These are phyloP conservation scores for Lampris incognitus DNA, from an alignment of 2,113 vertebrate species.

Conservation along the genomic window DNA sequence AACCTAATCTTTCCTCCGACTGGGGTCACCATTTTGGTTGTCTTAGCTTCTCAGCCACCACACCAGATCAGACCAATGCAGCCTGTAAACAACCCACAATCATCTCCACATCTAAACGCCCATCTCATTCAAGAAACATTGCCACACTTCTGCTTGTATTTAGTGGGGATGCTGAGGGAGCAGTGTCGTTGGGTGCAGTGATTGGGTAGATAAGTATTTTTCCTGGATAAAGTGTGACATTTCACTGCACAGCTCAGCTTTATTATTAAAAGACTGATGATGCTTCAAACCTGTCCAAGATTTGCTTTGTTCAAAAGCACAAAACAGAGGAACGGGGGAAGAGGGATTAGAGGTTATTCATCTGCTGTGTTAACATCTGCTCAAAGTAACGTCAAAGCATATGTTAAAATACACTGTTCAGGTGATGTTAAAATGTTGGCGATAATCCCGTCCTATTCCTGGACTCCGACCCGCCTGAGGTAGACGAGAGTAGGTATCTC, in stretches of 20 bases:
- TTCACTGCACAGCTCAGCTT: not conserved
- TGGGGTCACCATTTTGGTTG: conserved; percentile 68
- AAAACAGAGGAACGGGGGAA: not conserved
- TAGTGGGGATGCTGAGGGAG: not conserved
- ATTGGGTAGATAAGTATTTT: conserved; percentile 3
- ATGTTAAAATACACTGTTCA: conserved; percentile 37
- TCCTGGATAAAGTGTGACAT: not conserved
- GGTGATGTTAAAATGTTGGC: conserved; percentile 43
- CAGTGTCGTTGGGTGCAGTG: not conserved
- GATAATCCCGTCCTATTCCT: conserved; percentile 65
- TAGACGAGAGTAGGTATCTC: conserved; percentile 13
- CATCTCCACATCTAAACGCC: conserved; percentile 24
- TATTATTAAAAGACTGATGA: not conserved
- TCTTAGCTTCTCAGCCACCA: conserved; percentile 54
- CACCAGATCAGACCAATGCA: conserved; percentile 35
- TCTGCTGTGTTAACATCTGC: not conserved
- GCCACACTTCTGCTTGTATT: not conserved
- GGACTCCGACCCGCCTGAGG: conserved; percentile 21
- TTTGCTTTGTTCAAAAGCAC: not conserved
- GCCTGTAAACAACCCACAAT: not conserved
- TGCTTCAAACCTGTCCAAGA: not conserved
- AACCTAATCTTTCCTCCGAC: conserved; percentile 70
- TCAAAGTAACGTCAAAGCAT: conserved; percentile 26
- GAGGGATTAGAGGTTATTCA: conserved; percentile 6
- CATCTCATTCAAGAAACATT: not conserved